Base-by-base conservation (phyloP, 2,797 vertebrate species). In the Mycteria americana region DNA sequence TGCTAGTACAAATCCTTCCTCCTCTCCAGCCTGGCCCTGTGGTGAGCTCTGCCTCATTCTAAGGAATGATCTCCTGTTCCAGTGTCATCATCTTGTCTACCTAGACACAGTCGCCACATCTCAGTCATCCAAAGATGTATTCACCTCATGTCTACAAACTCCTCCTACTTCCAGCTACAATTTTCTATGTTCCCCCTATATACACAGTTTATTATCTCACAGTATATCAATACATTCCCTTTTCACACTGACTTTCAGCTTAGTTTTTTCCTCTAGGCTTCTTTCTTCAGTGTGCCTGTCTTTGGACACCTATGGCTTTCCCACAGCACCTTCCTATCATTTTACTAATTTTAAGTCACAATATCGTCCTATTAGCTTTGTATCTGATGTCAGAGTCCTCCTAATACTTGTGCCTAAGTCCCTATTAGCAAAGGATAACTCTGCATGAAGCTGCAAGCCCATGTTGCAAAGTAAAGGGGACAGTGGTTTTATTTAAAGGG, bases 1-100 rank as follows among this genome's bases (percentile, higher is more conserved):
- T 60, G 35, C 43, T 50, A 5, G 2, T 21, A 33, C 0, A 9
- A 65, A 46, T 2, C 19, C 1, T 7, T 8, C 54, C 5, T 69
- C 24, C 33, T 56, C 65, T 62, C 33, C 76, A 89, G 60, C 39
- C 46, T 21, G 25, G 27, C 15, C n/a, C 33, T 27, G 23, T 17
- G 25, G 37, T 10, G 18, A 92, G 51, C 13, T 81, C 56, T 63
- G 46, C 13, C 43, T 63, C 63, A 23, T 25, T 25, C 37, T 35
- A 62, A 50, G 2, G 3, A 57, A 48, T 11, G 35, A n/a, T 1
- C 7, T 19, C 19, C 30, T 43, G 7, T 5, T n/a, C 9, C 33
- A 70, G 14, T 2, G 6, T 31, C 25, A 57, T 21, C 56, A 54
- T 23, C 39, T 24, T 37, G 23, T 23, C 39, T 24, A n/a, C 45